Percentiles rank a stretch among this genome's conserved stretches.
Evolutionary conservation across 1,140 invertebrate genomes (phyloP).

Genomic region (Nephila pilipes): DNA sequence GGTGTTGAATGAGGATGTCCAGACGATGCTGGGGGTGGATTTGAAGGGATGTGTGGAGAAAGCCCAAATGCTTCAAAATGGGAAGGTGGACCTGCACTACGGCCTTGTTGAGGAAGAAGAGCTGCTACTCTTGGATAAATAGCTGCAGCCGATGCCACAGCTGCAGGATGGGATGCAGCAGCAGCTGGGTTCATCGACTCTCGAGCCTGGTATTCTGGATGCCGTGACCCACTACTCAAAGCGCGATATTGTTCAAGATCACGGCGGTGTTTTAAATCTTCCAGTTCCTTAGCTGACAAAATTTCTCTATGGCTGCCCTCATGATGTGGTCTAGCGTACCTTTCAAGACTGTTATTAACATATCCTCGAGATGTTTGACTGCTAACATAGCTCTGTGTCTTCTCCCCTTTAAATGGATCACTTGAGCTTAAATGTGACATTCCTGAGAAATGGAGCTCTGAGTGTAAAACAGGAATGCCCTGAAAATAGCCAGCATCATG

Average conservation of each 20-base stretch:
- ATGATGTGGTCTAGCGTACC: conserved; percentile 21
- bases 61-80: conserved; percentile 63
- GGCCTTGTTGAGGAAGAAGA: conserved; percentile 23
- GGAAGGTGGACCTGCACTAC: conserved; percentile 17
- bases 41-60: conserved; percentile 31
- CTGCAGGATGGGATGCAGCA: conserved; percentile 49
- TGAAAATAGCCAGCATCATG: conserved; percentile 61
- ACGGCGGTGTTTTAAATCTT: conserved; percentile 46
- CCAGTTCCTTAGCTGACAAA: conserved; percentile 13
- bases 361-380: conserved; percentile 45
- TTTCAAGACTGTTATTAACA: conserved; percentile 23
- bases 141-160: conserved; percentile 44
- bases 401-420: conserved; percentile 69
- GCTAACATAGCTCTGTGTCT: conserved; percentile 64
- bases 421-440: conserved; percentile 66
- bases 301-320: background rate
- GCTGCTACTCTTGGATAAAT: conserved; percentile 34
- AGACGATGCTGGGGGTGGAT: conserved; percentile 10
- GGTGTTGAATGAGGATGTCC: conserved; percentile 31
- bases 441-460: conserved; percentile 64
- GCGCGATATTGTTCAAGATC: conserved; percentile 49
- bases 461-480: conserved; percentile 33
- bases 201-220: conserved; percentile 30
- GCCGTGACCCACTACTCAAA: conserved; percentile 51
- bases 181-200: conserved; percentile 66